Base-by-base conservation (phyloP, 2,797 vertebrate genomes). In the Lemur catta region DNA sequence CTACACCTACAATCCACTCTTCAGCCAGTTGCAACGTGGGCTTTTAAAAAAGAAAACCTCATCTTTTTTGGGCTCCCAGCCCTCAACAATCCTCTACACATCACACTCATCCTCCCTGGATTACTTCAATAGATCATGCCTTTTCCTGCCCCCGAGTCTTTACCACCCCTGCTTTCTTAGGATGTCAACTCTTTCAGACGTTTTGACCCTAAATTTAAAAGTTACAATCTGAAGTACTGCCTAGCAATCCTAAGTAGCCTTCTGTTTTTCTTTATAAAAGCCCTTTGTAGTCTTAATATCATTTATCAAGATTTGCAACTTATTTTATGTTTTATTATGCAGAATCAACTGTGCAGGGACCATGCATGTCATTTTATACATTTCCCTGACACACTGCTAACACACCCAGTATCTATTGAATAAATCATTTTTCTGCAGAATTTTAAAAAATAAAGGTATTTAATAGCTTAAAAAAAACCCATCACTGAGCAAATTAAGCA, bases 401-500 rank as follows among this genome's bases (percentile, higher is more conserved):
- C 5, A 84, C 1, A 26, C 33, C 8, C 4, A 65, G 22, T 84
- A 61, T 72, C 26, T 71, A 12, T 5, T 65, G 6, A 89, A 69
- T 55, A 14, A 48, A 33, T 33, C 8, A 57, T 35, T 84, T 78
- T n/a, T 30, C n/a, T 69, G 52, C 1, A 63, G n/a, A 87, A 71
- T 88, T 95, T 93, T 88, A 24, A 95, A 76, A 74, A 84, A 38
- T 74, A 71, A 61, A 84, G 50, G 12, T 69, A 76, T 85, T 74
- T 28, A 69, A 89, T 28, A 33, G 33, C 18, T 63, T 33, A 6
- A 33, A 28, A 69, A 69, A 78, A 84, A 46, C 10, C 22, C 12
- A 81, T 41, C 84, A 71, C n/a, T 72, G 26, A 94, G 61, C 11
- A 88, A 69, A 91, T 72, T 72, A 41, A 57, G 67, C 28, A 72